Evolutionary conservation across 2,113 vertebrate species (phyloP), one percentile per base, ranked within the genome.

Genomic region (Alexandromys fortis): DNA sequence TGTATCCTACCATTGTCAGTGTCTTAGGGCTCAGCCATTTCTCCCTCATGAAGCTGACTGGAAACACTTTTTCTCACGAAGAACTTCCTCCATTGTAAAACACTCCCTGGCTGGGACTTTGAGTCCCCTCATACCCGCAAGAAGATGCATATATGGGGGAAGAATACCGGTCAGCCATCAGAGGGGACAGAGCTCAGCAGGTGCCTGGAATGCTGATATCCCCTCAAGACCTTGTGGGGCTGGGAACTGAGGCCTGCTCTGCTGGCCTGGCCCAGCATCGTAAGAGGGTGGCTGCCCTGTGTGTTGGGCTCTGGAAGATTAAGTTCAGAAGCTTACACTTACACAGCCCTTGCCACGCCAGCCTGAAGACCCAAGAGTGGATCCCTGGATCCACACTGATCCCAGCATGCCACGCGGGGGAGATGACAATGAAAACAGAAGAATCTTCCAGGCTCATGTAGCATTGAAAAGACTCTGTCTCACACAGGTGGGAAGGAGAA

Each of bases 331-430:
- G 67, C 2, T 35, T 68, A 35, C 26, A 35, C 67, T 16, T 13
- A 68, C 13, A 68, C 14, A 4, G 67, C 67, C 14, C 28, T 2
- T 68, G 30, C 67, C 67, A 68, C 6, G 1, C 30, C 67, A 16
- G 58, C 19, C 58, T 58, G 67, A 35, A 6, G 30, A 68, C 67
- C 30, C 33, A 33, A 14, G 30, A 35, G 5, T 14, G 12, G 65
- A 68, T 30, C 67, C 30, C 67, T 30, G 5, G 30, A 68, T 68
- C 67, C 30, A 68, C 5, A 17, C 5, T 24, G n/a, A 75, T 38
- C 72, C n/a, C 72, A 10, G 72, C 35, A n/a, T 3, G 7, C n/a
- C 17, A 1, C 8, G 5, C 0, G 1, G 17, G 68, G n/a, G 72
- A 22, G n/a, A 9, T 75, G n/a, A 42, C 30, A 22, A 21, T 7